Base-by-base conservation (phyloP, 2,797 vertebrate species). In the Lithobates pipiens region DNA sequence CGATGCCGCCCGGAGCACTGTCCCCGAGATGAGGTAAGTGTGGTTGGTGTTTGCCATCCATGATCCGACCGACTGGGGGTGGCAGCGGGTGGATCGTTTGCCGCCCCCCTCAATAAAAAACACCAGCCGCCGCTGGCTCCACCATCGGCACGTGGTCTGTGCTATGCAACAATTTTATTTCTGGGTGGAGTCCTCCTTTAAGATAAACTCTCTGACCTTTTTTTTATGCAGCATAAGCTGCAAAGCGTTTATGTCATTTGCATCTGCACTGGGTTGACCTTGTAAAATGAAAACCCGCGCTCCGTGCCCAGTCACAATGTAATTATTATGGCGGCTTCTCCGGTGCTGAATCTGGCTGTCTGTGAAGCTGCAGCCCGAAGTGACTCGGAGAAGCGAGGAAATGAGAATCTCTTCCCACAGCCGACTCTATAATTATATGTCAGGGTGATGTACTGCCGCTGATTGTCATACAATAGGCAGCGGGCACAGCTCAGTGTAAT, bases 391-490 rank as follows among this genome's bases (percentile, higher is more conserved):
- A 27, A 39, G 50, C 25, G 36, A 72, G 74, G 50, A 82, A 77
- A 82, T 72, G 50, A 54, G 36, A 21, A 16, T 73, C 67, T 63
- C 50, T 65, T 81, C 69, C 67, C 65, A 78, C 46, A 29, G 67
- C 54, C 11, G 25, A 25, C 57, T 50, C 34, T 77, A 67, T 86
- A 82, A 86, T 86, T 86, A 86, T 78, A 76, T 25, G 61, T 69
- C 63, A 76, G 42, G 54, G 42, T 61, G 63, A 81, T 61, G 39
- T 65, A 46, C 23, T 36, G 10, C 32, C 27, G 76, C 27, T 81
- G 85, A 77, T 78, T 73, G 80, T n/a, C 39, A 13, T 73, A 71
- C 68, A 82, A 82, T 71, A 50, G 10, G 11, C 18, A 69, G 65
- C 54, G 27, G 23, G 46, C 39, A 54, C 80, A 67, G 39, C 67